Base-by-base conservation (phyloP, 2,888 invertebrate species). In the Invenusta paracnida region DNA sequence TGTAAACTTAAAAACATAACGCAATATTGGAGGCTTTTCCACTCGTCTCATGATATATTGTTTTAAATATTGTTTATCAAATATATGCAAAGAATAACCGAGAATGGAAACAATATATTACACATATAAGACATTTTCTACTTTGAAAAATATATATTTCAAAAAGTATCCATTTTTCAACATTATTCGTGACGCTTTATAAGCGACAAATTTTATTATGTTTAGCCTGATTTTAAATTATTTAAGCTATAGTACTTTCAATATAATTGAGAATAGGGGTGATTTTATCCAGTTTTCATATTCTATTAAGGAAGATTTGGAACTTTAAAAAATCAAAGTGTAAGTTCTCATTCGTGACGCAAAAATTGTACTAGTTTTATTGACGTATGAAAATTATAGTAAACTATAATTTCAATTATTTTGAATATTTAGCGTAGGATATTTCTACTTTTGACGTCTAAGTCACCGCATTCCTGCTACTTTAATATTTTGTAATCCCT, bases 151-250 rank as follows among this genome's bases (percentile, higher is more conserved):
- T 13, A 5, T 5, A 25, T 23, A 73, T 23, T 73, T 73, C 17
- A 73, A 73, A 73, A 23, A 13, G 27, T 23, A 73, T 23, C 73
- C 73, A 23, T 23, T 73, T 73, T 73, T 73, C 73, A 73, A 5
- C 73, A 23, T 23, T 23, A 73, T 73, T 73, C 73, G 73, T 73
- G 23, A 73, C 73, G 25, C 73, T 73, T n/a, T 73, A 73, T 73
- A 13, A 73, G 5, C 73, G 25, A 13, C 73, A 73, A 13, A 73
- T 23, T 73, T n/a, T 73, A 23, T 23, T 23, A 73, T 73, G 73
- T 73, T 73, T 73, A 73, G 23, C 23, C 73, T n/a, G 5, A 48
- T 48, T 48, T 48, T 17, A 48, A 48, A 48, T 5, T 48, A 48
- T 17, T 17, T 48, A 11, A 48, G 5, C 48, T 48, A 48, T 48